A percentile compares a stretch with the other conserved stretches of the same genome.
phyloP scores from a whole-genome alignment of 2,888 invertebrate species.

The Eupithecia pulchellata region DNA sequence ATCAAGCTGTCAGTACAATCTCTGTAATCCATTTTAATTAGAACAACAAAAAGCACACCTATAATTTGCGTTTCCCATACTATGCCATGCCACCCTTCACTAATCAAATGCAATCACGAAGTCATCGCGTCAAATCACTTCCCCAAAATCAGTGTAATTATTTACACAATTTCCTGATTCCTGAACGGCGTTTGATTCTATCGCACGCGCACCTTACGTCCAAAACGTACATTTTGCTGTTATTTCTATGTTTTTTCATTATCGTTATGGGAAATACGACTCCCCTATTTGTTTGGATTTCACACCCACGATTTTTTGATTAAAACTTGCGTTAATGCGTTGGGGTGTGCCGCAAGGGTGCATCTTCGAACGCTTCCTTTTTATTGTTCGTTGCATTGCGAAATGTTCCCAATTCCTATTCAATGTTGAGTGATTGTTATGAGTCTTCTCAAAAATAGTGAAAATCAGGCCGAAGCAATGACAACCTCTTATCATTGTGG shows the following conservation, averaged over 20 bases:
- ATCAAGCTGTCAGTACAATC: not conserved
- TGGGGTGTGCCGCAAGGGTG: constrained; percentile 78
- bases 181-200: constrained; percentile 73
- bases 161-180: constrained; percentile 67
- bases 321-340: constrained; percentile 73
- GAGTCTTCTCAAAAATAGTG: not conserved
- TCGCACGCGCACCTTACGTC: constrained; percentile 62
- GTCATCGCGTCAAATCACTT: constrained; percentile 65
- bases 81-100: constrained; percentile 53
- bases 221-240: constrained; percentile 67
- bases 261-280: constrained; percentile 80
- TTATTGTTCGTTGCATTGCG: constrained; percentile 52
- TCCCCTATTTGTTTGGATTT: constrained; percentile 80
- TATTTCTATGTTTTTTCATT: constrained; percentile 75
- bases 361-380: constrained; percentile 68
- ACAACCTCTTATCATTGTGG: not conserved
- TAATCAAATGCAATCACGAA: constrained; percentile 64
- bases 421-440: constrained; percentile 37
- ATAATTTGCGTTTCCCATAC: constrained; percentile 34
- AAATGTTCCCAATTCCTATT: constrained; percentile 40
- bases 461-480: not conserved
- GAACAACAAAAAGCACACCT: constrained; percentile 33
- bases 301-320: constrained; percentile 83
- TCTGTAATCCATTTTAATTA: constrained; percentile 27
- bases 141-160: constrained; percentile 66